phyloP scores from a whole-genome alignment of 2,888 invertebrate genomes.

The Isoperla grammatica region DNA sequence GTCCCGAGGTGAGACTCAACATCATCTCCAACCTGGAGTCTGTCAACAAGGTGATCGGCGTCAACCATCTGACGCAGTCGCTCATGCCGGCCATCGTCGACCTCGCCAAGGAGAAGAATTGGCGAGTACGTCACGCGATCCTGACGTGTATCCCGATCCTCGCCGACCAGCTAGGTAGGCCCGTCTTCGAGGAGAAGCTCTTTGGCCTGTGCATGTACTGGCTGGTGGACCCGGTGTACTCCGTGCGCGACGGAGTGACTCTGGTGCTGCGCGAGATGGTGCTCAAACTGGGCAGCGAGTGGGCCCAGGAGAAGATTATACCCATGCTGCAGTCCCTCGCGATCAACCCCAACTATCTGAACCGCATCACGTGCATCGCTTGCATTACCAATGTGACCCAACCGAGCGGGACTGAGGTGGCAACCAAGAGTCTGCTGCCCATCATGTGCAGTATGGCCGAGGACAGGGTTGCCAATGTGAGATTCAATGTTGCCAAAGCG shows the following conservation, averaged over 20 bases:
- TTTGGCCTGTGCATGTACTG: not conserved
- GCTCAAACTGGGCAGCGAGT: constrained; percentile 6
- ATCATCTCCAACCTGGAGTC: constrained; percentile 9
- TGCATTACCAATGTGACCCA: not conserved
- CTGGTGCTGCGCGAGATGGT: not conserved
- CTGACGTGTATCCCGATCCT: constrained; percentile 10
- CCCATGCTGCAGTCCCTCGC: constrained; percentile 9
- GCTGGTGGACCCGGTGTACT: constrained; percentile 15
- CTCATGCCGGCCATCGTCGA: constrained; percentile 13
- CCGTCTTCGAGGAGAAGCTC: constrained; percentile 17
- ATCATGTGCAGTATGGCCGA: constrained; percentile 88
- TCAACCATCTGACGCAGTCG: constrained; percentile 12
- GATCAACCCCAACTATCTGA: constrained; percentile 6
- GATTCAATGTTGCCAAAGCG: constrained; percentile 98
- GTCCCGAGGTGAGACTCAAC: constrained; percentile 9
- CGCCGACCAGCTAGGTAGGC: constrained; percentile 3
- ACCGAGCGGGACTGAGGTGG: constrained; percentile 3
- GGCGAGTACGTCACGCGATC: constrained; percentile 19
- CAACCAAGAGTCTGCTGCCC: not conserved
- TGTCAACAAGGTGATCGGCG: constrained; percentile 17
- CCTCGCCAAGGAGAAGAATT: constrained; percentile 12
- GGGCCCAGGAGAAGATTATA: constrained; percentile 13
- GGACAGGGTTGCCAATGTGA: constrained; percentile 97
- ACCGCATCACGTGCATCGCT: constrained; percentile 2
- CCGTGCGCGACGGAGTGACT: constrained; percentile 7